Percentiles rank a stretch among this genome's conserved stretches.
Conservation (phyloP, 2,113 vertebrate genomes). For the Pardalotus punctatus region DNA sequence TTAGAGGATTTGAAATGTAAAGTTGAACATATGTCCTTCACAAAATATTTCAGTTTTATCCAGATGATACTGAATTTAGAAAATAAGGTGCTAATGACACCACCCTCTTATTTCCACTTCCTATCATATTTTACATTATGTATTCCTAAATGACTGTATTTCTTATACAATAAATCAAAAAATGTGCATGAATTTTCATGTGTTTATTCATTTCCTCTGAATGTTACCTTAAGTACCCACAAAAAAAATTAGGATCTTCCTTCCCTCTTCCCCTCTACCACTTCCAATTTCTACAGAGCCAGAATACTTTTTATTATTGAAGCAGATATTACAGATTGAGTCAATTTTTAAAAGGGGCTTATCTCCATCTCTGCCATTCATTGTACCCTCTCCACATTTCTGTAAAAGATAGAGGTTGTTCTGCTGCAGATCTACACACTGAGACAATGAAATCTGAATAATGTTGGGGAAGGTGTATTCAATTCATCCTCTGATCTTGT, state of each 20-base stretch:
- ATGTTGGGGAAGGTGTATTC: not conserved
- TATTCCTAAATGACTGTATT: not conserved
- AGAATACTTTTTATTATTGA: not conserved
- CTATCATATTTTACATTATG: not conserved
- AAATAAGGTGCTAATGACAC: not conserved
- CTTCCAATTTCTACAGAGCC: not conserved
- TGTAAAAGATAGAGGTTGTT: not conserved
- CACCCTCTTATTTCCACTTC: not conserved
- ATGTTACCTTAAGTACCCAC: not conserved
- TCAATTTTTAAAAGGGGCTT: not conserved
- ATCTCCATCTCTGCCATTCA: not conserved
- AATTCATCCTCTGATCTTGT: not conserved
- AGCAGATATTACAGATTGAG: not conserved
- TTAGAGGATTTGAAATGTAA: not conserved
- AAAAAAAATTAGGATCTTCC: not conserved
- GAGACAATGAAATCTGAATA: not conserved
- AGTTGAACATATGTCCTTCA: not conserved
- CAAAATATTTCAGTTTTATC: not conserved
- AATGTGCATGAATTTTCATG: not conserved
- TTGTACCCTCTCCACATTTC: not conserved
- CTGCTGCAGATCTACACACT: not conserved
- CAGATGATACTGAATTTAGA: not conserved
- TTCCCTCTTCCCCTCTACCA: not conserved
- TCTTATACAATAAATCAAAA: not conserved
- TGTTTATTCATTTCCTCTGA: not conserved